A percentile compares a stretch with the other conserved stretches of the same genome.
phyloP scores from a whole-genome alignment of 2,888 invertebrate species.

The Pterostichus madidus region DNA sequence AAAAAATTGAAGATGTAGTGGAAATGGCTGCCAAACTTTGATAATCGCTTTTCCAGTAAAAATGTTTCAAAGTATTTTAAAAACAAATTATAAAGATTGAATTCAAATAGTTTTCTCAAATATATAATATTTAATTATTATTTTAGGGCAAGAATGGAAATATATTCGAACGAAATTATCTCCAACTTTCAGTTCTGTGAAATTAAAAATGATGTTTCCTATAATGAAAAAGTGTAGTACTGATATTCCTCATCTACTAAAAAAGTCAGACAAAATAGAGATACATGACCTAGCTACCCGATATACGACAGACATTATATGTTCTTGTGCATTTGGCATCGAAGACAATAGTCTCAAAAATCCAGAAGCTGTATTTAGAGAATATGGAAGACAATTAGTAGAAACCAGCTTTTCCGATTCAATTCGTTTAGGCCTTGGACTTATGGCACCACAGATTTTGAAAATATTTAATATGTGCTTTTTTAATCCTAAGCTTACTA shows the following conservation, averaged over 20 bases:
- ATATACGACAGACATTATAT: slow-evolving; percentile 80
- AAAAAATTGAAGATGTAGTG: no score
- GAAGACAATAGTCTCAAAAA: slow-evolving; percentile 78
- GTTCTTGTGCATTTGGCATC: slow-evolving; percentile 79
- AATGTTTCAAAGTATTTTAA: no score
- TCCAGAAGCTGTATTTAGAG: slow-evolving; percentile 76
- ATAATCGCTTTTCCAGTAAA: no score
- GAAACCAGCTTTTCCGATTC: slow-evolving; percentile 72
- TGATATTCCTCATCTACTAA: slow-evolving; percentile 68
- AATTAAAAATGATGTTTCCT: slow-evolving; percentile 77
- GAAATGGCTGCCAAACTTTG: no score
- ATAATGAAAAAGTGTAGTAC: slow-evolving; percentile 74
- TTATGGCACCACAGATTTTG: background rate
- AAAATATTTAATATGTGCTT: slow-evolving; percentile 69
- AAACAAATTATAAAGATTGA: no score
- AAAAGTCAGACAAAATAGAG: background rate
- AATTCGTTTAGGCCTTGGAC: slow-evolving; percentile 73
- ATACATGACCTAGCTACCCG: slow-evolving; percentile 77
- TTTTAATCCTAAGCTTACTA: slow-evolving; percentile 69
- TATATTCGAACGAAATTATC: slow-evolving; percentile 77
- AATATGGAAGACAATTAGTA: slow-evolving; percentile 47
- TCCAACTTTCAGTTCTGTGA: slow-evolving; percentile 78
- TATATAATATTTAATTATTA: background rate
- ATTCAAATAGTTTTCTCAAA: no score
- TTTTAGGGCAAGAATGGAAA: slow-evolving; percentile 75